Evolutionary conservation across 2,797 vertebrate species (phyloP).

Genomic region (Sparidentex hasta): DNA sequence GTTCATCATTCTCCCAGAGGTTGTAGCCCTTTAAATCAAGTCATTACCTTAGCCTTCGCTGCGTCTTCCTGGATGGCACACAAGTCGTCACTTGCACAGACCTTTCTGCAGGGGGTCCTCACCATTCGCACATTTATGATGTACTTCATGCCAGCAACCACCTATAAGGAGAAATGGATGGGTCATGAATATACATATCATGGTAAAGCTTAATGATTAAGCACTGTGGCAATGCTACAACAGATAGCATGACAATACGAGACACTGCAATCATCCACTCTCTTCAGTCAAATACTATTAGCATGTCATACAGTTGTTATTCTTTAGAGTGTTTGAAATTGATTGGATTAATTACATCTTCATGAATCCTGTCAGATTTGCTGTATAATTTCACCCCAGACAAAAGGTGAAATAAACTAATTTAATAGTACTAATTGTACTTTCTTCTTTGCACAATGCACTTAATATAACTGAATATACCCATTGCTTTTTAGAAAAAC

Average conservation of each 20-base stretch:
- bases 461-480: no score
- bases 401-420: no score
- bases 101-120: conserved; percentile 76
- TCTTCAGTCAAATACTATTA: not conserved
- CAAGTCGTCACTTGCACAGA: fast-evolving
- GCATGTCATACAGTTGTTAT: no score
- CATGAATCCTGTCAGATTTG: no score
- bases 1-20: not conserved
- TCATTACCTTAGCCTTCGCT: conserved; percentile 42
- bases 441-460: no score
- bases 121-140: conserved; percentile 71
- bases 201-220: not conserved
- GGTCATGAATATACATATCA: not conserved
- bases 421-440: no score
- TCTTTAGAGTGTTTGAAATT: no score
- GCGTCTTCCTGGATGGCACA: conserved; percentile 25
- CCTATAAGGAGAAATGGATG: conserved; percentile 45
- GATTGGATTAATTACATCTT: no score
- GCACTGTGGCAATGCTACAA: not conserved
- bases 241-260: not conserved
- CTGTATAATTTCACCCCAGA: no score
- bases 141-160: conserved; percentile 80
- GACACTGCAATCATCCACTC: not conserved
- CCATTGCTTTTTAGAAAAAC: no score
- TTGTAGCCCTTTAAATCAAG: not conserved